Evolutionary conservation across 2,113 vertebrate genomes (phyloP).

Genomic region (Rhinopomastus cyanomelas): DNA sequence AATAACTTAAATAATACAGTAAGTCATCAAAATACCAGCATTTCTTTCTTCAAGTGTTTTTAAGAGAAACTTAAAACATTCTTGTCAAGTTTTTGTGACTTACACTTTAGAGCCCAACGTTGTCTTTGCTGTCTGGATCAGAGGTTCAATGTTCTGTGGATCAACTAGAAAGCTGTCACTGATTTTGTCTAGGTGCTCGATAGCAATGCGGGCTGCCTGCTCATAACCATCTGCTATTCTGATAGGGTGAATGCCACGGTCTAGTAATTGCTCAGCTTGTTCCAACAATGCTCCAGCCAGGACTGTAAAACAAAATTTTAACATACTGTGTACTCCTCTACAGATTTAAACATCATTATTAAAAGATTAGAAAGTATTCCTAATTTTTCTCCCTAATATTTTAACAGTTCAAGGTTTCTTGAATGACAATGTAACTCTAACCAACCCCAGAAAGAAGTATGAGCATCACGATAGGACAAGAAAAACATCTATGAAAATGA

Average conservation of each 20-base stretch:
- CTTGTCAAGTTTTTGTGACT: conserved; percentile 17
- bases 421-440: neutral
- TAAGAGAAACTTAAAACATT: fast-evolving
- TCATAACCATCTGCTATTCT: conserved; percentile 95
- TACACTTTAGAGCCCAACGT: conserved; percentile 98
- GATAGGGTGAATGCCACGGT: conserved; percentile 96
- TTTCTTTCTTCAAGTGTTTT: neutral
- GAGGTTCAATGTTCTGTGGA: conserved; percentile 85
- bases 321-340: neutral
- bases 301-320: conserved; percentile 70
- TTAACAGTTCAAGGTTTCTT: neutral
- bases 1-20: neutral
- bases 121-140: conserved; percentile 96
- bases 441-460: fast-evolving
- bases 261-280: conserved; percentile 92
- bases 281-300: conserved; percentile 93
- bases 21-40: neutral
- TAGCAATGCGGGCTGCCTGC: conserved; percentile 89
- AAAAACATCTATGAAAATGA: neutral
- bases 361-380: neutral
- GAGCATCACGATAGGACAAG: fast-evolving
- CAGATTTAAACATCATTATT: neutral
- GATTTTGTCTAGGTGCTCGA: conserved; percentile 90
- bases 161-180: conserved; percentile 90
- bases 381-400: neutral